Percentiles rank a stretch among this genome's conserved stretches.
Conservation (phyloP, 2,113 vertebrate genomes). For the Mungos mungo region DNA sequence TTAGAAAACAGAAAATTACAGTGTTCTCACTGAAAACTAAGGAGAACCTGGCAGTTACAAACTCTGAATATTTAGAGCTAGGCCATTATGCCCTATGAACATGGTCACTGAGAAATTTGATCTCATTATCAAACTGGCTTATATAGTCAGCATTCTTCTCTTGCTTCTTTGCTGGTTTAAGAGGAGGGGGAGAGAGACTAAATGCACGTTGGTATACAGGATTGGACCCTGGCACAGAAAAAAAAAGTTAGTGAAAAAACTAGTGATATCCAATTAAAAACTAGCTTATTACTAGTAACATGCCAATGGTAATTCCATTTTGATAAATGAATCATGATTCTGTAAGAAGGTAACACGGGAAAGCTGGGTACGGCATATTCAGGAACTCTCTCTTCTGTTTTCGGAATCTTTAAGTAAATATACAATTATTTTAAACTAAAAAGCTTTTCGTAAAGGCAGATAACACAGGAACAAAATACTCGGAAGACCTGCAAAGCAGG, state of each 20-base stretch:
- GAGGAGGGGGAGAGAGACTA: neutral
- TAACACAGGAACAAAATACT: neutral
- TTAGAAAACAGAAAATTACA: neutral
- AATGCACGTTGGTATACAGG: neutral
- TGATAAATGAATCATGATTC: neutral
- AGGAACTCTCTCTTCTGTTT: neutral
- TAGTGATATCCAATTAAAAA: neutral
- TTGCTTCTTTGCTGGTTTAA: neutral
- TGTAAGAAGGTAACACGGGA: neutral
- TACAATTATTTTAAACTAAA: neutral
- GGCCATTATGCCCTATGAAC: neutral
- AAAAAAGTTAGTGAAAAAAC: neutral
- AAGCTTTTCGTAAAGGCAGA: neutral
- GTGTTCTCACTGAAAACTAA: neutral
- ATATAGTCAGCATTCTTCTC: neutral
- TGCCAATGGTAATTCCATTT: neutral
- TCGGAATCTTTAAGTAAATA: neutral
- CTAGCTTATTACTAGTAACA: neutral
- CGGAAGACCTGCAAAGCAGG: neutral
- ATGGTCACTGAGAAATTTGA: neutral
- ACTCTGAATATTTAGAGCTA: neutral
- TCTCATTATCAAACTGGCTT: neutral
- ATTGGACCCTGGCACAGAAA: neutral
- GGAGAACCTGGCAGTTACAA: neutral
- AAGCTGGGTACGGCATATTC: neutral